A percentile compares a stretch with the other conserved stretches of the same genome.
Evolutionary conservation across 2,888 invertebrate species (phyloP).

Genomic region (Eubasilissa splendida): DNA sequence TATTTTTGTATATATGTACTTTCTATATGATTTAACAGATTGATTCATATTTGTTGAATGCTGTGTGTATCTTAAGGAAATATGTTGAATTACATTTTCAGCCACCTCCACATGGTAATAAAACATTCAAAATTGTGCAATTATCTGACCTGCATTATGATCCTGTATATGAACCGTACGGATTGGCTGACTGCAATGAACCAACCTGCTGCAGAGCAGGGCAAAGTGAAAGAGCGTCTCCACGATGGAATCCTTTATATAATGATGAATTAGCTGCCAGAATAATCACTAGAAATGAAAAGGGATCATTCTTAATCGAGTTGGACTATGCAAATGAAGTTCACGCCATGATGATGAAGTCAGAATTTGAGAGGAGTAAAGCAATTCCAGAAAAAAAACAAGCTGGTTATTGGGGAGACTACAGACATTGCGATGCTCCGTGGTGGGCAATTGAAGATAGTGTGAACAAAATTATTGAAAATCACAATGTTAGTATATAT

Average conservation of each 20-base stretch:
- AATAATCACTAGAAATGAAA: conserved; percentile 61
- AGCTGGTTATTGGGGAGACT: conserved; percentile 89
- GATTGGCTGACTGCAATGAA: conserved; percentile 81
- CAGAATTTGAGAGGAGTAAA: conserved; percentile 50
- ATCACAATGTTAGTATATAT: conserved; percentile 67
- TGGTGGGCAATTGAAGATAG: conserved; percentile 79
- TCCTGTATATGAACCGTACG: conserved; percentile 78
- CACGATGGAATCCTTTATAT: conserved; percentile 60
- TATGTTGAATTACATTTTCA: neutral
- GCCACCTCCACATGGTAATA: neutral
- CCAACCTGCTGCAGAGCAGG: conserved; percentile 84
- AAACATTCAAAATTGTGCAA: conserved; percentile 73
- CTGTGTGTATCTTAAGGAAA: neutral
- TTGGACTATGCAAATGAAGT: conserved; percentile 50
- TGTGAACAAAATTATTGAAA: conserved; percentile 74
- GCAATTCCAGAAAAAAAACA: conserved; percentile 58
- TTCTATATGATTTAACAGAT: no score
- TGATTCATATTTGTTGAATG: no score
- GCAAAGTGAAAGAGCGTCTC: conserved; percentile 64
- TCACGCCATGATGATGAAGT: conserved; percentile 52
- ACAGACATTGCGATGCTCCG: conserved; percentile 84
- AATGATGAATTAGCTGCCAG: conserved; percentile 62
- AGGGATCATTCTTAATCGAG: conserved; percentile 61
- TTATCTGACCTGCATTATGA: conserved; percentile 88
- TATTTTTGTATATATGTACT: no score